Percentiles rank a stretch among this genome's conserved stretches.
Evolutionary conservation across 2,797 vertebrate genomes (phyloP).

Genomic region (Acanthornis magna): DNA sequence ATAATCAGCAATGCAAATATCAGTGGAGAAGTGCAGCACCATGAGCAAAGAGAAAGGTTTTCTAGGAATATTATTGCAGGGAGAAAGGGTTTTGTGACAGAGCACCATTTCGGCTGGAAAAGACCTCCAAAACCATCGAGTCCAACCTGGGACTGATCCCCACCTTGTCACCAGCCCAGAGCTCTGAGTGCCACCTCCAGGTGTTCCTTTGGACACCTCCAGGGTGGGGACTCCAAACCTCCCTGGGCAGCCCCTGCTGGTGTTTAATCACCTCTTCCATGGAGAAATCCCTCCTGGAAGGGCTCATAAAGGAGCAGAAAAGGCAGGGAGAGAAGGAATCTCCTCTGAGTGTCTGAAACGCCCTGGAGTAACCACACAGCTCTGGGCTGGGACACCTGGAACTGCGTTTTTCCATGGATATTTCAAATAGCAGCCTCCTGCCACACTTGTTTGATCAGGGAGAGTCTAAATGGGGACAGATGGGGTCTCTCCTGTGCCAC

Average conservation of each 20-base stretch:
- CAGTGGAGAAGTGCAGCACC: background rate
- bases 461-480: background rate
- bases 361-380: background rate
- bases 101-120: background rate
- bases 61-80: background rate
- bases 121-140: background rate
- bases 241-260: background rate
- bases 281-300: background rate
- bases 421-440: background rate
- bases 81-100: background rate
- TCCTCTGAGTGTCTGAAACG: background rate
- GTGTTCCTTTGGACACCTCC: background rate
- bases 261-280: background rate
- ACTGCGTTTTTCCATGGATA: too few relatives aligned
- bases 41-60: background rate
- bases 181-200: background rate
- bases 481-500: background rate
- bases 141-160: background rate
- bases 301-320: background rate
- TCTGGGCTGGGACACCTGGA: background rate
- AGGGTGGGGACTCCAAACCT: background rate
- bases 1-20: background rate
- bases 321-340: background rate
- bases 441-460: accelerated
- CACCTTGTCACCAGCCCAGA: background rate